These are phyloP conservation scores for Chelonia mydas DNA, from an alignment of 2,797 vertebrate species.

Conservation along the genomic window DNA sequence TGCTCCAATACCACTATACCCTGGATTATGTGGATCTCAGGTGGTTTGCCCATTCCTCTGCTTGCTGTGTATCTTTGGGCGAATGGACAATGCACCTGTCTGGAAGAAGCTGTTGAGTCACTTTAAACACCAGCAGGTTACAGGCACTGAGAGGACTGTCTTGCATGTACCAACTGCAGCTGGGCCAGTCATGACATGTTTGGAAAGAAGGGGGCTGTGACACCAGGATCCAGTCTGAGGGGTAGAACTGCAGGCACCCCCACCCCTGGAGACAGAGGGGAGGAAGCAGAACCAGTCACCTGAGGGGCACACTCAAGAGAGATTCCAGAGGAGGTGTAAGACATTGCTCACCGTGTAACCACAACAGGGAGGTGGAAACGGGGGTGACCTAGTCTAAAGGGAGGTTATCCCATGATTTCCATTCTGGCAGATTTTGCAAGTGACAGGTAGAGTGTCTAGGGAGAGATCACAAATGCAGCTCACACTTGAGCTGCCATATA, in stretches of 20 bases:
- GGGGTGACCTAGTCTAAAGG: background rate
- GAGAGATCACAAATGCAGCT: background rate
- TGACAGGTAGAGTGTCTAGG: background rate
- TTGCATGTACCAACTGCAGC: background rate
- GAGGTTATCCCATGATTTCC: background rate
- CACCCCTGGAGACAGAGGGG: too few relatives aligned
- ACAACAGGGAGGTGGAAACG: background rate
- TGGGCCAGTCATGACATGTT: background rate
- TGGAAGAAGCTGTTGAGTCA: background rate
- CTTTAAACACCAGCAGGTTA: too few relatives aligned
- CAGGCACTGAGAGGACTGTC: too few relatives aligned
- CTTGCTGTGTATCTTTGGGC: background rate
- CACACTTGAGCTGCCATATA: background rate
- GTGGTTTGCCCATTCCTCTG: background rate
- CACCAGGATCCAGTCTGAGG: too few relatives aligned
- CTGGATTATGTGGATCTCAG: accelerated
- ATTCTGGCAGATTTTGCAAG: background rate
- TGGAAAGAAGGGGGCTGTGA: background rate
- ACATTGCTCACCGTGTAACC: background rate
- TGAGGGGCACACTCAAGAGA: background rate
- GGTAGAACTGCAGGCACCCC: too few relatives aligned
- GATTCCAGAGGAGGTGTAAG: background rate
- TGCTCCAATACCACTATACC: accelerated
- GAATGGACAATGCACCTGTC: background rate
- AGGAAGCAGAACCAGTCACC: background rate